Evolutionary conservation across 2,888 invertebrate species (phyloP).

Genomic region (Eupithecia pulchellata): DNA sequence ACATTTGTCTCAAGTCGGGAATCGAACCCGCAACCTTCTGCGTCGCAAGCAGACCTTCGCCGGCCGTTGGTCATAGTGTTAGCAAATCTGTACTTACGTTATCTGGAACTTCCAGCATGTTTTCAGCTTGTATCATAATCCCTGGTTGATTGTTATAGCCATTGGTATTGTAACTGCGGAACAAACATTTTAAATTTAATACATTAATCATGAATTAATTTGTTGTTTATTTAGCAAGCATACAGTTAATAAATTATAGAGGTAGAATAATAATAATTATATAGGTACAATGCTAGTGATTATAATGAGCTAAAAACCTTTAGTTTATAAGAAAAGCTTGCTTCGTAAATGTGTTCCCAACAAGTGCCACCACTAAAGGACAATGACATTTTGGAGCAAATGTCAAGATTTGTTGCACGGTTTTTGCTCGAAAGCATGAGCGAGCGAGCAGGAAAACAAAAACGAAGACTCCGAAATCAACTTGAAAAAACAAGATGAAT

Average conservation of each 20-base stretch:
- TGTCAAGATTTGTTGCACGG: background rate
- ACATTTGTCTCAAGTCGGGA: too few species aligned
- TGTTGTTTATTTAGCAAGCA: too few species aligned
- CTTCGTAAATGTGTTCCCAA: background rate
- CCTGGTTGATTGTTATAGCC: slow-evolving; percentile 48
- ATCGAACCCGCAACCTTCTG: too few species aligned
- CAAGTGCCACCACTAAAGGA: background rate
- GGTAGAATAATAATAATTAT: too few species aligned
- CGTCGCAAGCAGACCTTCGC: too few species aligned
- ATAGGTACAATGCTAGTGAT: too few species aligned
- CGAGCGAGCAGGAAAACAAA: background rate
- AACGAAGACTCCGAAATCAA: background rate
- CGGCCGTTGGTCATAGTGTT: too few species aligned
- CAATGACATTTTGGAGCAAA: background rate
- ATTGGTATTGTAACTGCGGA: slow-evolving; percentile 58
- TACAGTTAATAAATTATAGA: too few species aligned
- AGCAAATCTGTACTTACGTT: slow-evolving; percentile 74
- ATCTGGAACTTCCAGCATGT: slow-evolving; percentile 73
- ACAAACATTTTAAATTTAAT: slow-evolving; percentile 30
- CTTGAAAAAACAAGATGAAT: background rate
- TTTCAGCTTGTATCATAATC: slow-evolving; percentile 54
- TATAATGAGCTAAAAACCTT: too few species aligned
- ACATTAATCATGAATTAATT: too few species aligned
- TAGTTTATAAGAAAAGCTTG: background rate
- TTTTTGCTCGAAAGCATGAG: too few species aligned